Conservation (phyloP, 2,888 invertebrate genomes). For the Tipula helvola region DNA sequence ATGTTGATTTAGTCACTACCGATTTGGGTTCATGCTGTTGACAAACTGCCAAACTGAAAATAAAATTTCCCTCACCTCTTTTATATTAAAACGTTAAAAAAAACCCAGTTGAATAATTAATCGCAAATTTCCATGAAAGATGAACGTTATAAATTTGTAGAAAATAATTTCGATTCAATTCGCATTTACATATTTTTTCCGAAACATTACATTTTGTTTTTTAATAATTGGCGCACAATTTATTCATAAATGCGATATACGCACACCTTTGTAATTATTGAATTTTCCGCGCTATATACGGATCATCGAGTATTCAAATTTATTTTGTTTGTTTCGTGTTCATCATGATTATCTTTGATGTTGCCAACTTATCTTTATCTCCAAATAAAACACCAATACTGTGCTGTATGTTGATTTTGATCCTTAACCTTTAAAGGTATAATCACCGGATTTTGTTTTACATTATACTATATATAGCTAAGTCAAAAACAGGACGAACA, state of each 20-base stretch:
- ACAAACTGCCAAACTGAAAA: too few species aligned
- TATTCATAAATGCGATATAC: background rate
- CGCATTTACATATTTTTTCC: background rate
- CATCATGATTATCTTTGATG: background rate
- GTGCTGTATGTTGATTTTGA: background rate
- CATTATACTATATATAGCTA: background rate
- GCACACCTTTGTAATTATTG: too few species aligned
- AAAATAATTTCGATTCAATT: background rate
- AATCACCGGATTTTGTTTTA: background rate
- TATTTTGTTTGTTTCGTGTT: background rate
- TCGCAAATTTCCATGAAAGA: background rate
- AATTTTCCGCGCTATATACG: background rate
- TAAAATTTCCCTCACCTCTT: too few species aligned
- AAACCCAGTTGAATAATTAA: background rate
- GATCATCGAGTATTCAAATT: background rate
- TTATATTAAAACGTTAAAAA: too few species aligned
- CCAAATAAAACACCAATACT: background rate
- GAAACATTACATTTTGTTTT: background rate
- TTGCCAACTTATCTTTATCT: background rate
- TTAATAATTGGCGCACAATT: background rate
- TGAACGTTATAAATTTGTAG: background rate
- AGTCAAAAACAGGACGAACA: background rate
- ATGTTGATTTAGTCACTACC: too few species aligned
- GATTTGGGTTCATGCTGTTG: too few species aligned
- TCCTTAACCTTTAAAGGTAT: background rate